Evolutionary conservation across 1,140 invertebrate species (phyloP), one percentile per base, ranked within the genome.

Genomic region (Magallana gigas): DNA sequence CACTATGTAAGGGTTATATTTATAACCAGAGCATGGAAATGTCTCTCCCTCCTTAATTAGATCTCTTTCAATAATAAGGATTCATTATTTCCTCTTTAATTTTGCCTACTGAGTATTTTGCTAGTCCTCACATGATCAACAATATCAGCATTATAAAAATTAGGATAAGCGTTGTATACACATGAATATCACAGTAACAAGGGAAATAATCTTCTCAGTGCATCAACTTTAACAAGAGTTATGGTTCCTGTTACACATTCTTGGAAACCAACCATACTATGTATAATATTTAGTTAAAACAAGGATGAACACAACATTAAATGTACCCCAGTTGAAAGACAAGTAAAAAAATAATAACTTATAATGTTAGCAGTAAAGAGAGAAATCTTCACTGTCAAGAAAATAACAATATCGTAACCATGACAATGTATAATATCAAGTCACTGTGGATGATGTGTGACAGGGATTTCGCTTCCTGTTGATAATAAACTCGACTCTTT

Each of bases 351-450:
- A 23, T 8, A 71, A 71, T 71, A 71, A 71, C 68, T 71, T 71
- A 71, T 71, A 71, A 71, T 71, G 29, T 71, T 18, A 71, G 36
- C 68, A 71, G 68, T 29, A 71, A 71, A 23, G 96, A 96, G 98
- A 12, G 99, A 99, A 95, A 98, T 97, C 68, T 48, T 48, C 23
- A 82, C 81, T 58, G 81, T 82, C 48, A 82, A 57, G 57, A 82
- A 57, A 82, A 57, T 82, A 57, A 58, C 57, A 82, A 58, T 82
- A 82, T 56, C 36, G 48, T 82, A 82, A 82, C 81, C 18, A 82
- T 57, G 36, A 82, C 8, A n/a, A 82, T 14, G 57, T 36, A 56
- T 57, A 82, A 82, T 57, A 58, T 57, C 12, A 82, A 57, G 14
- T 82, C 14, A 58, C 57, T 57, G 81, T 57, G 81, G 7, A 57